These are phyloP conservation scores for Prinia subflava DNA, from an alignment of 2,113 vertebrate species.

Conservation along the genomic window DNA sequence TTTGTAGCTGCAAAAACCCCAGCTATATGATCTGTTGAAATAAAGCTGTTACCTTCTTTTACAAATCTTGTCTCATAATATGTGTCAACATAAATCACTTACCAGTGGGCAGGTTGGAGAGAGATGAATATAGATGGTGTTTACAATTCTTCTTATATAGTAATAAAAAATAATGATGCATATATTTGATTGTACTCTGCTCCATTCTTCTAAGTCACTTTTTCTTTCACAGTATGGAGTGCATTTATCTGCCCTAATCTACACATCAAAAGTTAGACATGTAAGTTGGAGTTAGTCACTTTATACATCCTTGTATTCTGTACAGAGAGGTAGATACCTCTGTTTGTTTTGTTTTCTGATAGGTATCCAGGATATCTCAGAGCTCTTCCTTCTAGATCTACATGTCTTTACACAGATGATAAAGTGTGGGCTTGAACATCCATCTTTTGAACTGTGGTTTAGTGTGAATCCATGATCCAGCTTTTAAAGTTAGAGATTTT, in stretches of 20 bases:
- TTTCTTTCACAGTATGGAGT: background rate
- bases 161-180: slow-evolving; percentile 49
- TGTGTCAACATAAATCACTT: slow-evolving; percentile 40
- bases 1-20: background rate
- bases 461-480: background rate
- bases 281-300: background rate
- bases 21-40: background rate
- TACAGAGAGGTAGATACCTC: background rate
- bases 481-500: background rate
- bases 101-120: background rate
- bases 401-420: background rate
- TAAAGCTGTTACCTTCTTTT: background rate
- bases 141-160: slow-evolving; percentile 37
- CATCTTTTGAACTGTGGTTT: background rate
- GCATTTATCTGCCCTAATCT: background rate
- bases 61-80: slow-evolving; percentile 5
- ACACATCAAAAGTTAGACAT: background rate
- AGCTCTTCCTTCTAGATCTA: background rate
- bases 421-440: background rate
- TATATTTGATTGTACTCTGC: slow-evolving; percentile 27
- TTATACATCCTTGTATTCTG: background rate
- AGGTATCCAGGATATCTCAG: background rate
- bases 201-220: slow-evolving; percentile 39
- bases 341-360: background rate
- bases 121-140: slow-evolving; percentile 45